Evolutionary conservation across 2,113 vertebrate genomes (phyloP), one percentile per base, ranked within the genome.

Genomic region (Vidua chalybeata): DNA sequence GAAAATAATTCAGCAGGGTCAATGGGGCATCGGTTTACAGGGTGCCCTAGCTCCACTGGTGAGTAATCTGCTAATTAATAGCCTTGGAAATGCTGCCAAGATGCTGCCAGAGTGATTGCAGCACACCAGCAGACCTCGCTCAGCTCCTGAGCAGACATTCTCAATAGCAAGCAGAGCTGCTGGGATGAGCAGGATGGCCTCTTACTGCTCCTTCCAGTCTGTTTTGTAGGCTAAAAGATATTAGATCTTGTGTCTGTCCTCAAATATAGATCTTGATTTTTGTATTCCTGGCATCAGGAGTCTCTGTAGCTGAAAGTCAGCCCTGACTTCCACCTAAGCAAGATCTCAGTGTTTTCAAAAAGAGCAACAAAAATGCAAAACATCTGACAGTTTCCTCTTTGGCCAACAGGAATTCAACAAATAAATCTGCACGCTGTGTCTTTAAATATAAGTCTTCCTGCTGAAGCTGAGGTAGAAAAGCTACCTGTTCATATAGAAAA

Each of bases 21-120:
- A 93, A 41, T 15, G 58, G 86, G 84, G 61, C 77, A 96, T 96
- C 61, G 5, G 73, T 77, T 90, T 95, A 77, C 90, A 94, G 74
- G 74, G 17, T 63, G 51, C 77, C 45, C 64, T 24, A 24, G 49
- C 85, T 94, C 61, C 75, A 78, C 85, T 73, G 80, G 51, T 89
- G 83, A 96, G 67, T 94, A 89, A 97, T 83, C 90, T 94, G 67
- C 92, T 95, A 94, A 95, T 96, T 91, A 93, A 91, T 85, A 94
- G 85, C 80, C 88, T 85, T 95, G 88, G 74, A 87, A 89, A 87
- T 62, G 61, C 73, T 86, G 82, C 91, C 94, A 96, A 78, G 43
- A 35, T 72, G 52, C 55, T 93, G 94, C 52, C 68, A 67, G 85
- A 33, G 74, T 33, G 80, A 64, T 87, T 85, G 56, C 92, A 96